phyloP scores from a whole-genome alignment of 2,113 vertebrate species.

The Eira barbara region DNA sequence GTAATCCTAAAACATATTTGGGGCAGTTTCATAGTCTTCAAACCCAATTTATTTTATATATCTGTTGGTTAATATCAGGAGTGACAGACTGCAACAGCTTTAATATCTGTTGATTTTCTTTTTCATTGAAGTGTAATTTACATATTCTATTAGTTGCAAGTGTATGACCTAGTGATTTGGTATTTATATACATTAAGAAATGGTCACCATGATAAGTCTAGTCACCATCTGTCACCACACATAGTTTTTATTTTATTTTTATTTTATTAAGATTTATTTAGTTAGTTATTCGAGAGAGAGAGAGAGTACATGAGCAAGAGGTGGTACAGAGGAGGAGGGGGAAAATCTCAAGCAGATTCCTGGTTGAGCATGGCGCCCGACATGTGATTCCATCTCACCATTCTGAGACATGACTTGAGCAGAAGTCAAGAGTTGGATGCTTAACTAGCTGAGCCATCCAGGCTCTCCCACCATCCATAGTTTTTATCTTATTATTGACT shows the following conservation, averaged over 20 bases:
- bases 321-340: neutral
- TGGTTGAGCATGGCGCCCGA: fast-evolving
- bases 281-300: neutral
- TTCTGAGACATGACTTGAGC: neutral
- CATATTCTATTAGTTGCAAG: neutral
- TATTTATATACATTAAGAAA: neutral
- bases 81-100: neutral
- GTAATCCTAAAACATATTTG: neutral
- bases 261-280: neutral
- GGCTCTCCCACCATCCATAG: neutral
- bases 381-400: neutral
- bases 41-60: neutral
- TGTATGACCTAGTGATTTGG: neutral
- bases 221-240: neutral
- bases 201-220: neutral
- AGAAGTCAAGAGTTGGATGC: neutral
- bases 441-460: neutral
- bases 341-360: neutral
- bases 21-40: neutral
- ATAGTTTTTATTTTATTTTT: neutral
- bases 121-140: neutral
- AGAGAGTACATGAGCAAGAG: neutral
- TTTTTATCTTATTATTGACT: neutral
- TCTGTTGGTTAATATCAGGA: neutral
- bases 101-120: neutral